phyloP scores from a whole-genome alignment of 2,888 invertebrate genomes.

The Asteroscopus sphinx region DNA sequence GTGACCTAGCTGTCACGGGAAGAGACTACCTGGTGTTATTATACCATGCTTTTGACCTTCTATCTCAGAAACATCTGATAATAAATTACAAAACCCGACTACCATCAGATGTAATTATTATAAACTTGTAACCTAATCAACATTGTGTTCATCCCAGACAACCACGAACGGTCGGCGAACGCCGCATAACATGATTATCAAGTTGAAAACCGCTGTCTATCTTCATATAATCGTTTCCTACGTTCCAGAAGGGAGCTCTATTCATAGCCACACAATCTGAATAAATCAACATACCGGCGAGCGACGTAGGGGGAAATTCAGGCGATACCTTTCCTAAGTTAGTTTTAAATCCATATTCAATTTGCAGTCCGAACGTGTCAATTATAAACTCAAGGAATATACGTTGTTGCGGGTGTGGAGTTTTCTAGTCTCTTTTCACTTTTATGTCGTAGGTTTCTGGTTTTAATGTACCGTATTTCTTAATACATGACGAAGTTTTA shows the following conservation, averaged over 20 bases:
- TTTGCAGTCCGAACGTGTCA: background rate
- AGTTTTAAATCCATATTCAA: constrained; percentile 37
- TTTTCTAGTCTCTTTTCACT: background rate
- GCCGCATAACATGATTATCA: constrained; percentile 23
- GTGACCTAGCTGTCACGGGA: too few relatives aligned
- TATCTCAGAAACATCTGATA: too few relatives aligned
- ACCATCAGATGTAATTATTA: too few relatives aligned
- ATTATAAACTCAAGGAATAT: constrained; percentile 21
- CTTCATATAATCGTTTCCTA: constrained; percentile 34
- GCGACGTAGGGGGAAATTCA: constrained; percentile 2
- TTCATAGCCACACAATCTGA: constrained; percentile 42
- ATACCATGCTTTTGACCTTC: too few relatives aligned
- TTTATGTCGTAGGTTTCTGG: background rate
- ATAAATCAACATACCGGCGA: constrained; percentile 31
- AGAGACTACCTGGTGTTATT: too few relatives aligned
- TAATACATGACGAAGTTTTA: too few relatives aligned
- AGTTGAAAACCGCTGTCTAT: constrained; percentile 36
- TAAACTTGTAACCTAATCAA: too few relatives aligned
- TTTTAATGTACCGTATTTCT: too few relatives aligned
- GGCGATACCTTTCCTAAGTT: constrained; percentile 14
- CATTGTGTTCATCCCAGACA: too few relatives aligned
- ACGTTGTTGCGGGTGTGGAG: constrained; percentile 4
- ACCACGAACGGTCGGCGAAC: constrained; percentile 9
- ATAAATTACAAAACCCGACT: too few relatives aligned
- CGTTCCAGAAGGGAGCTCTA: constrained; percentile 12